phyloP scores from a whole-genome alignment of 2,797 vertebrate genomes.

The Mormyrus hasselquistii region DNA sequence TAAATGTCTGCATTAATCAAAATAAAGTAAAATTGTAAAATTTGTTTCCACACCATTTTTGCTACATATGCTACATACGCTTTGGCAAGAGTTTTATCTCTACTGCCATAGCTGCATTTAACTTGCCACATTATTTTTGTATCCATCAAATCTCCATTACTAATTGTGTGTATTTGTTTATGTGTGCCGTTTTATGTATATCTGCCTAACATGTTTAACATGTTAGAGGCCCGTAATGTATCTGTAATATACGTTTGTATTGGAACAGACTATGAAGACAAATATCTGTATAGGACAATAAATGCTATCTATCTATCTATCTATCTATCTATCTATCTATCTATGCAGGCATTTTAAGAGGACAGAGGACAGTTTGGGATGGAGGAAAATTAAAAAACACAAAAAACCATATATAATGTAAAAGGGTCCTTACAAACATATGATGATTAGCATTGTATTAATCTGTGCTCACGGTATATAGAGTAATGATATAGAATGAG shows the following conservation, averaged over 20 bases:
- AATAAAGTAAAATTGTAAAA: background rate
- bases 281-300: background rate
- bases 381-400: background rate
- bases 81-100: too few species aligned
- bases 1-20: background rate
- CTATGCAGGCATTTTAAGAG: background rate
- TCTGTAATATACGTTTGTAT: too few species aligned
- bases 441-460: background rate
- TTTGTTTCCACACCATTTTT: background rate
- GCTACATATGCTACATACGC: background rate
- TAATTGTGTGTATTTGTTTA: too few species aligned
- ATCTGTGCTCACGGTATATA: background rate
- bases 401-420: background rate
- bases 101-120: too few species aligned
- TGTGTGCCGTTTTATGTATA: too few species aligned
- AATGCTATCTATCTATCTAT: background rate
- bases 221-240: too few species aligned
- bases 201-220: too few species aligned
- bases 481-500: conserved; percentile 7
- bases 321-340: too few species aligned
- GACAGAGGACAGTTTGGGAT: background rate
- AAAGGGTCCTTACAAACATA: background rate
- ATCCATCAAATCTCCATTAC: too few species aligned
- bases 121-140: too few species aligned
- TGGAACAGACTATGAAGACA: too few species aligned